Base-by-base conservation (phyloP, 2,888 invertebrate genomes). In the Macrosoma leucophasiata region DNA sequence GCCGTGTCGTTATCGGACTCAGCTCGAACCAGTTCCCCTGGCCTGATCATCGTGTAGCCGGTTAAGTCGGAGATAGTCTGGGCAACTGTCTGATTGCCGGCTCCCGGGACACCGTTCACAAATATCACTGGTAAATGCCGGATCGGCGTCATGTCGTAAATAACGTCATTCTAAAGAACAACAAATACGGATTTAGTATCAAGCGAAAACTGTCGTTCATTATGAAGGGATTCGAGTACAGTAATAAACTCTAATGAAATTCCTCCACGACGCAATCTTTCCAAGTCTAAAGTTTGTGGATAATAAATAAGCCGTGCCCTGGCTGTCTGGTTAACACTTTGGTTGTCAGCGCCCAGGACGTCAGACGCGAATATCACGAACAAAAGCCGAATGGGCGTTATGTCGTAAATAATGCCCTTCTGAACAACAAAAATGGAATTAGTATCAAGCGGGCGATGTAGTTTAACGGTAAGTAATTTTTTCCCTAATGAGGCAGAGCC, bases 331-430 rank as follows among this genome's bases (percentile, higher is more conserved):
- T 84, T 75, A 2, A 81, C 84, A 0, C 82, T 84, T 52, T 79
- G 81, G 53, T 79, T 84, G 4, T 84, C 84, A 0, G 84, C 84
- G 1, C 84, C 84, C 0, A 84, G 84, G 0, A 85, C 82, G 1
- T 84, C 84, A 46, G 79, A 82, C 39, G 84, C 84, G 51, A 85
- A 84, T 39, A 84, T 78, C 6, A 85, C 82, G 1, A 84, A 82
- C 20, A 78, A 52, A 40, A 82, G 70, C 13, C 68, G 61, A 34
- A 85, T 78, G 1, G 82, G 79, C 1, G 73, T 48, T 84, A 84
- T 84, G 43, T 84, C 84, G 57, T 84, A 84, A 21, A 58, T 48
- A 39, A 51, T 45, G 11, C 67, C 71, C 32, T 54, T 58, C 55
- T 61, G n/a, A n/a, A n/a, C n/a, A n/a, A n/a, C n/a, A n/a, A n/a